phyloP scores from a whole-genome alignment of 2,113 vertebrate species.

The Lipotes vexillifer region DNA sequence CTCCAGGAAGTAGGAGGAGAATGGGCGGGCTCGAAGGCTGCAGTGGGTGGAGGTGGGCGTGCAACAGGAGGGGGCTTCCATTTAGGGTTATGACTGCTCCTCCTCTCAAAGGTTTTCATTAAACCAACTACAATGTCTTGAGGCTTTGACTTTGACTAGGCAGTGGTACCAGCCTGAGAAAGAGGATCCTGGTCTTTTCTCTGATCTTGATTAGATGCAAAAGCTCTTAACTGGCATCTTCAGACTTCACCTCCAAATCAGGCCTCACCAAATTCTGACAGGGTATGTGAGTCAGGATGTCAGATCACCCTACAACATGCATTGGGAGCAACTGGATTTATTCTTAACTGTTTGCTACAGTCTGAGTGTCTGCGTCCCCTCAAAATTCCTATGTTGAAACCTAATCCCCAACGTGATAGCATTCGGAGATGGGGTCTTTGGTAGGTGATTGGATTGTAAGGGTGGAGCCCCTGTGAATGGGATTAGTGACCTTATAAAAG shows the following conservation, averaged over 20 bases:
- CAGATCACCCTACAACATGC: not conserved
- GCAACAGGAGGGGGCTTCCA: not conserved
- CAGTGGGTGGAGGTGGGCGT: not conserved
- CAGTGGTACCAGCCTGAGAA: not conserved
- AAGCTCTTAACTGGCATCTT: not conserved
- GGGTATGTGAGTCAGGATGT: not conserved
- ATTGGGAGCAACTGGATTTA: not conserved
- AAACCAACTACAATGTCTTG: not conserved
- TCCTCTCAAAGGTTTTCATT: not conserved
- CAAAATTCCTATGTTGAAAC: not conserved
- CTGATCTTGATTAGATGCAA: not conserved
- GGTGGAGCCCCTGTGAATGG: not conserved
- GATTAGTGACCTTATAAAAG: not conserved
- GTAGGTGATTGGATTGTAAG: not conserved
- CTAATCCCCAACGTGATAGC: not conserved
- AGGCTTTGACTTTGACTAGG: not conserved
- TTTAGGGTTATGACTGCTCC: not conserved
- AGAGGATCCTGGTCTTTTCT: not conserved
- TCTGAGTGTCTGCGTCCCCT: not conserved
- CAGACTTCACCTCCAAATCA: not conserved
- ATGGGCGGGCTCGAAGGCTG: fast-evolving
- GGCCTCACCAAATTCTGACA: no score
- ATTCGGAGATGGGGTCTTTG: not conserved
- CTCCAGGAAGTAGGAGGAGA: not conserved
- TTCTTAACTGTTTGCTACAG: not conserved